Evolutionary conservation across 2,888 invertebrate genomes (phyloP), one percentile per base, ranked within the genome.

Genomic region (Salticus scenicus): DNA sequence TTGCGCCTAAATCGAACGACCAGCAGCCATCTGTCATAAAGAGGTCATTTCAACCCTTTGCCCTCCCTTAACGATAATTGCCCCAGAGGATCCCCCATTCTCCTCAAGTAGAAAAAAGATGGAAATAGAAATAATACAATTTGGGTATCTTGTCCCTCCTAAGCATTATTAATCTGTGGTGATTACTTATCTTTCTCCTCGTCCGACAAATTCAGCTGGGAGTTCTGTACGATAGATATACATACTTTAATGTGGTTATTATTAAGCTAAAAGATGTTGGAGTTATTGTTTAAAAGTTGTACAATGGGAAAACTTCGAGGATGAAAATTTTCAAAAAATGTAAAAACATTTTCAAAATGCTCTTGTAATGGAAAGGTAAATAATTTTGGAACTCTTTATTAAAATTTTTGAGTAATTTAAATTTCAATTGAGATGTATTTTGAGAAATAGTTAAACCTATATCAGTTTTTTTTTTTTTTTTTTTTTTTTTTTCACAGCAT

Each of bases 191-290:
- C 57, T 10, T 28, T 27, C 73, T 20, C 27, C 80, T 67, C 57
- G 20, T 20, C 47, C 37, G 80, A 80, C 80, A 80, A 47, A 67
- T 69, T 80, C 80, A 80, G 80, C 80, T 73, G 80, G 28, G 77
- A 77, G 17, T 57, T 57, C 4, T 57, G 20, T 4, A 57, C 1
- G 24, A 24, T 24, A 17, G 20, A 57, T 17, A 24, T 24, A 12
- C 4, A 4, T 1, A 24, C 24, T 57, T 24, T 24, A 20, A 57
- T 24, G 24, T 1, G 20, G 17, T 7, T 17, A 37, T 47, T 10
- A 47, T 7, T 2, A 14, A 47, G n/a, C 47, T 47, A 17, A 47
- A 47, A 12, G n/a, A 7, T 37, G 37, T 4, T 37, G 37, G 37
- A 37, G 37, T 10, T 37, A 10, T n/a, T n/a, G n/a, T n/a, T n/a